These are phyloP conservation scores for Noctua comes DNA, from an alignment of 2,888 invertebrate genomes.

Conservation along the genomic window DNA sequence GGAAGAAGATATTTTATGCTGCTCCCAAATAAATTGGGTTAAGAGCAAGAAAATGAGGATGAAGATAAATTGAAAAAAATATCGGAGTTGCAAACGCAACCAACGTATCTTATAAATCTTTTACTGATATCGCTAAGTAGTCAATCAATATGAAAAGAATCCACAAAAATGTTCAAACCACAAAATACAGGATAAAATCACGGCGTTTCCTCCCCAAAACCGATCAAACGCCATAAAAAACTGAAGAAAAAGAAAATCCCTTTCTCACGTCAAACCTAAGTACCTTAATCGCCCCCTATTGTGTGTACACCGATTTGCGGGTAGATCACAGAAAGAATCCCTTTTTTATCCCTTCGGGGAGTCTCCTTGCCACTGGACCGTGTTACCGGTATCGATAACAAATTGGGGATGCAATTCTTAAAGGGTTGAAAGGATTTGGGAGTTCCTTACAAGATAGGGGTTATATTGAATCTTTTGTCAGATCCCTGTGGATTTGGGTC, in stretches of 20 bases:
- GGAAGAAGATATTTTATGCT: background rate
- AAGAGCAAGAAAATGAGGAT: background rate
- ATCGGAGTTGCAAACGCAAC: background rate
- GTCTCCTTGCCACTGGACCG: conserved; percentile 78
- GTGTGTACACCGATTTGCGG: conserved; percentile 83
- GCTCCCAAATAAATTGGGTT: background rate
- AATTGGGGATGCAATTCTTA: conserved; percentile 84
- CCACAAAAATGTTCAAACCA: conserved; percentile 24
- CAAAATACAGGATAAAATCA: conserved; percentile 44
- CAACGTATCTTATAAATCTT: background rate
- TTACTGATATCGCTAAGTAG: too few species aligned
- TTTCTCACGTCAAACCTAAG: conserved; percentile 81
- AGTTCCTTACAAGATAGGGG: conserved; percentile 78
- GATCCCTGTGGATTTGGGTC: conserved; percentile 52
- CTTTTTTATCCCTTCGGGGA: conserved; percentile 86
- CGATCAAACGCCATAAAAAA: conserved; percentile 66
- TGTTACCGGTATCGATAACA: conserved; percentile 87
- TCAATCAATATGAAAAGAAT: conserved; percentile 17
- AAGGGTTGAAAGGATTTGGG: conserved; percentile 81
- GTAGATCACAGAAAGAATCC: conserved; percentile 86
- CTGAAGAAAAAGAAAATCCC: conserved; percentile 68
- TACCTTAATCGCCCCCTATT: conserved; percentile 82
- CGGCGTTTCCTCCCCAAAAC: conserved; percentile 60
- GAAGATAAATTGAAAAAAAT: background rate
- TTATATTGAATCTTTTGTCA: conserved; percentile 76